phyloP scores from a whole-genome alignment of 2,888 invertebrate genomes.

The Melikaiella ostensackeni region DNA sequence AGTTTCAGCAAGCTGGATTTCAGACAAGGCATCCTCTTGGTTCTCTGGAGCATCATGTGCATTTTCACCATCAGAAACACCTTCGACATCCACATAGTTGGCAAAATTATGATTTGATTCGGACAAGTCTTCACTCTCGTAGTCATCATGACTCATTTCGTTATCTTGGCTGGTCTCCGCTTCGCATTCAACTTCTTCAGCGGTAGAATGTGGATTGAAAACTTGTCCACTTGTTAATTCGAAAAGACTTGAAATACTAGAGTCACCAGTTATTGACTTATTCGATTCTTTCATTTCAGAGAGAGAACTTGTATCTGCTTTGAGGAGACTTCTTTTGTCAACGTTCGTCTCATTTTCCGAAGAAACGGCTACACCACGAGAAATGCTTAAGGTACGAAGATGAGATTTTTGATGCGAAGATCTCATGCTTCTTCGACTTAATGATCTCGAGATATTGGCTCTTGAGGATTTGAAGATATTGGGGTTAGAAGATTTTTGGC shows the following conservation, averaged over 20 bases:
- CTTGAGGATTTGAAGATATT: neutral
- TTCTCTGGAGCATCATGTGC: neutral
- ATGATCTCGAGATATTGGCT: neutral
- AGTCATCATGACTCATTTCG: too few relatives aligned
- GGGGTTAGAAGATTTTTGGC: neutral
- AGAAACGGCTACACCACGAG: neutral
- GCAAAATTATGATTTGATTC: neutral
- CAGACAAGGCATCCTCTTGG: neutral
- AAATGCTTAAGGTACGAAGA: neutral
- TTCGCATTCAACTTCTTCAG: neutral
- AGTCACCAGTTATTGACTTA: neutral
- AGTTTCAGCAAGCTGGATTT: neutral
- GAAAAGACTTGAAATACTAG: too few relatives aligned
- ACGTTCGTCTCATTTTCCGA: neutral
- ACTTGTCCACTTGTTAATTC: neutral
- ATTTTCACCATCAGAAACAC: neutral
- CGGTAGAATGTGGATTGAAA: neutral
- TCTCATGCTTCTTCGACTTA: neutral
- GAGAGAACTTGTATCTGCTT: neutral
- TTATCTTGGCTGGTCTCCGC: neutral
- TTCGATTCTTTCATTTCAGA: neutral
- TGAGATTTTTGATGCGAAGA: neutral
- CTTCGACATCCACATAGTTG: conserved; percentile 4
- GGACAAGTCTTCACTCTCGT: neutral
- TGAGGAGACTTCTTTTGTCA: neutral